phyloP scores from a whole-genome alignment of 2,888 invertebrate genomes.

The Luperina testacea region DNA sequence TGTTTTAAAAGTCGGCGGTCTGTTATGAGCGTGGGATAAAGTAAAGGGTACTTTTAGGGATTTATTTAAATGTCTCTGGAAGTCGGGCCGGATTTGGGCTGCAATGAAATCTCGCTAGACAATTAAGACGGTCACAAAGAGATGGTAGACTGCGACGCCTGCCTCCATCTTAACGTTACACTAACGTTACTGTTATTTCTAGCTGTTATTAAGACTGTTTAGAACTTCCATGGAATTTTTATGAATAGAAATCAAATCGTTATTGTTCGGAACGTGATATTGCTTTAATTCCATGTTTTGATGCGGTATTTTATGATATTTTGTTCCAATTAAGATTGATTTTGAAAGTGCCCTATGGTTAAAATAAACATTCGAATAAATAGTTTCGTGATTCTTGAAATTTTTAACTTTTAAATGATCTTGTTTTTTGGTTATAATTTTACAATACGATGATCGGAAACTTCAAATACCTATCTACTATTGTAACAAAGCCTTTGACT shows the following conservation, averaged over 20 bases:
- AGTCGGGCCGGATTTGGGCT: conserved; percentile 75
- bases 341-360: background rate
- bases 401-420: background rate
- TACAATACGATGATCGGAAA: background rate
- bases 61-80: conserved; percentile 71
- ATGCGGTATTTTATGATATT: background rate
- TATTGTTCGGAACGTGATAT: conserved; percentile 14
- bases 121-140: conserved; percentile 79
- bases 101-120: conserved; percentile 80
- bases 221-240: conserved; percentile 28
- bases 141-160: conserved; percentile 62
- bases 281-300: background rate
- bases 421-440: background rate
- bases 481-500: conserved; percentile 1
- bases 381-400: background rate
- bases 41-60: conserved; percentile 63
- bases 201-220: conserved; percentile 53
- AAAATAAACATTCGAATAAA: background rate
- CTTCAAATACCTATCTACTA: background rate
- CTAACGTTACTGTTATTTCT: conserved; percentile 69
- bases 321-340: background rate
- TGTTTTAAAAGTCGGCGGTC: conserved; percentile 19
- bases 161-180: conserved; percentile 68
- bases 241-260: conserved; percentile 41
- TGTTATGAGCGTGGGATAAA: conserved; percentile 38